These are phyloP conservation scores for Aradophagus sp. DNA, from an alignment of 1,140 invertebrate genomes.

Conservation along the genomic window DNA sequence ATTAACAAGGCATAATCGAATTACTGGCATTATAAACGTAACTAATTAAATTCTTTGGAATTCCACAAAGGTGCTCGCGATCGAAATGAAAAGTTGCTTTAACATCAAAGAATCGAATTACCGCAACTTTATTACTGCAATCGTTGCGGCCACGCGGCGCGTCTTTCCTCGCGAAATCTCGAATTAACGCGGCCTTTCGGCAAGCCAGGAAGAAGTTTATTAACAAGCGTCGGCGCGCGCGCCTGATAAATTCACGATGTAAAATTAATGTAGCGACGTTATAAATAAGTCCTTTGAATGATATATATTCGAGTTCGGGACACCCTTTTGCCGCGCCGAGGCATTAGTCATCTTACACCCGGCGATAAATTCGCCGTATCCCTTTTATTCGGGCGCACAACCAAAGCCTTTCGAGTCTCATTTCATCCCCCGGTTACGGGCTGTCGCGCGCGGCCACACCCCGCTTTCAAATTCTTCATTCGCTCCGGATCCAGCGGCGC, in stretches of 20 bases:
- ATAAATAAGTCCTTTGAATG: slow-evolving; percentile 44
- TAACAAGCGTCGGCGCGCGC: not conserved
- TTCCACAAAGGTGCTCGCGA: no score
- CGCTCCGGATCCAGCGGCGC: slow-evolving; percentile 8
- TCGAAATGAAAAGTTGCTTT: no score
- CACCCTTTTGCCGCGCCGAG: slow-evolving; percentile 36
- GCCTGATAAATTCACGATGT: slow-evolving; percentile 14
- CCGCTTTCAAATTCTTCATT: slow-evolving; percentile 51
- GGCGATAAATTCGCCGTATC: slow-evolving; percentile 50
- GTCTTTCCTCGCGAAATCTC: no score
- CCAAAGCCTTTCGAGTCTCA: slow-evolving; percentile 61
- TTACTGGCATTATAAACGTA: no score
- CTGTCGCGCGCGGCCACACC: slow-evolving; percentile 47
- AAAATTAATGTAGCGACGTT: slow-evolving; percentile 30
- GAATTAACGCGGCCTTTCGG: no score
- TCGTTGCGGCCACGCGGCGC: no score
- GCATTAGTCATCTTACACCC: slow-evolving; percentile 52
- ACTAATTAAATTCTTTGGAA: no score
- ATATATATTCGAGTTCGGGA: slow-evolving; percentile 32
- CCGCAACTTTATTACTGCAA: no score
- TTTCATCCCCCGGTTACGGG: slow-evolving; percentile 57
- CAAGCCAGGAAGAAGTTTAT: no score
- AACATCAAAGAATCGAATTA: no score
- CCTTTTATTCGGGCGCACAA: slow-evolving; percentile 52
- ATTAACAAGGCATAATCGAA: no score